phyloP scores from a whole-genome alignment of 2,113 vertebrate genomes.

The Lophura nycthemera region DNA sequence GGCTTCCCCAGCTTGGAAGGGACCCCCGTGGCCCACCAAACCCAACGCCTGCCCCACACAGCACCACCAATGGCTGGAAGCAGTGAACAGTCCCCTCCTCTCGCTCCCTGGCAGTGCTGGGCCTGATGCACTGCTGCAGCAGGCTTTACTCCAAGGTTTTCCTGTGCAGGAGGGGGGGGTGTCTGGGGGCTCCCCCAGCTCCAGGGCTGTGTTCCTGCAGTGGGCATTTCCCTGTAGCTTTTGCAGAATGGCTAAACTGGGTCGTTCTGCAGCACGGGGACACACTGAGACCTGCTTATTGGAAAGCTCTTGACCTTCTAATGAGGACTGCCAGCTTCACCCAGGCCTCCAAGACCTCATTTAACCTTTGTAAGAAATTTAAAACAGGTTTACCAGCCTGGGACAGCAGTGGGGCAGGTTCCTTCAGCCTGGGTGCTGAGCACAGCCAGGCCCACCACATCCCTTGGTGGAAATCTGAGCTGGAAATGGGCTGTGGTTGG shows the following conservation, averaged over 20 bases:
- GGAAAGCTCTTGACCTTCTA: neutral
- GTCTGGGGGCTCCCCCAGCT: neutral
- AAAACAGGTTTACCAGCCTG: neutral
- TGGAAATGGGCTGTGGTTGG: neutral
- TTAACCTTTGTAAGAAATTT: neutral
- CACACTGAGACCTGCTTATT: neutral
- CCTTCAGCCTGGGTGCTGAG: neutral
- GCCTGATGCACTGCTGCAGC: neutral
- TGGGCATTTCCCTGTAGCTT: fast-evolving
- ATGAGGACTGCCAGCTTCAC: neutral
- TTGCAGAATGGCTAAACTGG: neutral
- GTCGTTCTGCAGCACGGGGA: fast-evolving
- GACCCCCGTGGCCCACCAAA: neutral
- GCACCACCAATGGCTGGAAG: neutral
- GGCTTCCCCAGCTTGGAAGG: neutral
- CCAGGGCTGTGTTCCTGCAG: neutral
- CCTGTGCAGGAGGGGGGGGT: neutral
- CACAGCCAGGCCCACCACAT: neutral
- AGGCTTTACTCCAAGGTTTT: neutral
- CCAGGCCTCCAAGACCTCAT: neutral
- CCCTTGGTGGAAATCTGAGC: neutral
- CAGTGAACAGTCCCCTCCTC: no score
- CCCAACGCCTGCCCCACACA: no score
- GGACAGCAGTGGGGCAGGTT: neutral
- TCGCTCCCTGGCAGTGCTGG: no score